phyloP scores from a whole-genome alignment of 1,140 invertebrate species.

The Drosophila nebulosa region DNA sequence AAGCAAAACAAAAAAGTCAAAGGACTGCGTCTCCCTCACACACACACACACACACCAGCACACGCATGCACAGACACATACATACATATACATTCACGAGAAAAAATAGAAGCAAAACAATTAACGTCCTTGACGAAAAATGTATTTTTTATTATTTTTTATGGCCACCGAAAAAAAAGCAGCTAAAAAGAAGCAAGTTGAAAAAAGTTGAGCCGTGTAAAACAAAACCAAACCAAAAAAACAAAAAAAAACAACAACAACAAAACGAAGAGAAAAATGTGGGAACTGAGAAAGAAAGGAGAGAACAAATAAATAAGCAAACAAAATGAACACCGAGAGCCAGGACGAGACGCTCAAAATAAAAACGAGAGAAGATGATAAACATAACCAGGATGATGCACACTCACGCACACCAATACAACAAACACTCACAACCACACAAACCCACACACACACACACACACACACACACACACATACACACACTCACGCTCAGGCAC shows the following conservation, averaged over 20 bases:
- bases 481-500: conserved; percentile 16
- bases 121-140: conserved; percentile 77
- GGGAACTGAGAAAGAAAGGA: conserved; percentile 20
- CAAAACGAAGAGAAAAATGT: conserved; percentile 37
- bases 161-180: conserved; percentile 50
- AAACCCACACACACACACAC: too few relatives aligned
- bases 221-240: conserved; percentile 56
- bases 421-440: conserved; percentile 3
- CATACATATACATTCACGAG: conserved; percentile 25
- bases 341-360: conserved; percentile 59
- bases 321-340: conserved; percentile 43
- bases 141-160: conserved; percentile 64
- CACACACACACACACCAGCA: conserved; percentile 14
- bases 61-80: neutral
- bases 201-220: conserved; percentile 62
- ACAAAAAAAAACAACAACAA: conserved; percentile 36
- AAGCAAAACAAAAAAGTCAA: conserved; percentile 74
- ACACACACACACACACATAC: conserved; percentile 33
- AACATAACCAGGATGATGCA: conserved; percentile 29
- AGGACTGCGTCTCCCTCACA: conserved; percentile 39
- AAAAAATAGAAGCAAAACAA: conserved; percentile 80
- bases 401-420: conserved; percentile 12
- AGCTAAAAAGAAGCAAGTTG: conserved; percentile 63
- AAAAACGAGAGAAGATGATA: conserved; percentile 58
- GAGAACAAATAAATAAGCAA: conserved; percentile 69